These are phyloP conservation scores for Chirona hameri DNA, from an alignment of 2,888 invertebrate species.

Conservation along the genomic window DNA sequence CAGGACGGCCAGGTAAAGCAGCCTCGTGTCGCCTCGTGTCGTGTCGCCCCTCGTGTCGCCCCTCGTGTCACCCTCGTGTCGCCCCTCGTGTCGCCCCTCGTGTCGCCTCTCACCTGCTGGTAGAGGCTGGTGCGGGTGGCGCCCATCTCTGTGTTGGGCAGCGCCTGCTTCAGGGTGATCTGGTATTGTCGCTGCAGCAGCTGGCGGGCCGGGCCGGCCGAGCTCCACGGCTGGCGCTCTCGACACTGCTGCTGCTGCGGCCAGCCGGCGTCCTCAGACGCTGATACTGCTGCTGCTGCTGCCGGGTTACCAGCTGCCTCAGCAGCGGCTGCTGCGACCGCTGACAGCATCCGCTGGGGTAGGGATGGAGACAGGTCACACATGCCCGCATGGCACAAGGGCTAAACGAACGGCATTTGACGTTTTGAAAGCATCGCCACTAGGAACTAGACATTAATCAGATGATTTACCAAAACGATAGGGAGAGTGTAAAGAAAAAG, in stretches of 20 bases:
- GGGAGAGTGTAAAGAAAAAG: too few species aligned
- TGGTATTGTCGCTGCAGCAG: conserved; percentile 56
- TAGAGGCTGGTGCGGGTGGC: conserved; percentile 58
- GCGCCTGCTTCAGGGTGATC: conserved; percentile 60
- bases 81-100: neutral
- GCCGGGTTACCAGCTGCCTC: neutral
- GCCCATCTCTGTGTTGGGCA: conserved; percentile 54
- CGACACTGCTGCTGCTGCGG: neutral
- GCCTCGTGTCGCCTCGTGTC: too few species aligned
- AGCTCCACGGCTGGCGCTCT: neutral
- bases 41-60: too few species aligned
- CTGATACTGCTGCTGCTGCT: neutral
- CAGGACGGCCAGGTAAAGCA: too few species aligned
- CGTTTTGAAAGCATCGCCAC: too few species aligned
- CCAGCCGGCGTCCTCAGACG: too few species aligned
- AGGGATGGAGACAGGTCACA: too few species aligned
- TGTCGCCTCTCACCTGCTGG: conserved; percentile 49
- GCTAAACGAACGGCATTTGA: too few species aligned
- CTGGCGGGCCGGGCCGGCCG: conserved; percentile 28
- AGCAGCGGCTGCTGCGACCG: neutral
- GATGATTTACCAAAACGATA: too few species aligned
- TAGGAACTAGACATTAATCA: too few species aligned
- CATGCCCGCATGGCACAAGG: too few species aligned
- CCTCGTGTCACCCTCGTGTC: too few species aligned
- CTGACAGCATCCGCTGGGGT: neutral